phyloP scores from a whole-genome alignment of 2,888 invertebrate species.

The Tinea semifulvella region DNA sequence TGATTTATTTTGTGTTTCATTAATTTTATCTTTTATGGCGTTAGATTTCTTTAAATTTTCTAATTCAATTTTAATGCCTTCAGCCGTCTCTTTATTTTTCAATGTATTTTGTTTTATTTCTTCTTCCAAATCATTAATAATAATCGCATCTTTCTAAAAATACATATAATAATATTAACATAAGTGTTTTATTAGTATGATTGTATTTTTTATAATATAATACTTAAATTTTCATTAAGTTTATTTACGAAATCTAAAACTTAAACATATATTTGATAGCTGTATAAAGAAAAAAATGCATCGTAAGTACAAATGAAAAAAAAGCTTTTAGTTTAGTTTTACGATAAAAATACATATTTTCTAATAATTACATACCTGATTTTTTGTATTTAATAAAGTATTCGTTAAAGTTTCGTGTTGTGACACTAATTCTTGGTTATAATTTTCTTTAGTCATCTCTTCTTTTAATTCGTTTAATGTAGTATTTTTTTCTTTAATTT shows the following conservation, averaged over 20 bases:
- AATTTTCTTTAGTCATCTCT: conserved; percentile 22
- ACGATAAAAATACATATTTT: too few species aligned
- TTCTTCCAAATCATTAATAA: conserved; percentile 42
- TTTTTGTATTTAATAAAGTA: conserved; percentile 34
- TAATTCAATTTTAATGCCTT: too few species aligned
- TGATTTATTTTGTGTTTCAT: neutral
- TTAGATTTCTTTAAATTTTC: conserved; percentile 39
- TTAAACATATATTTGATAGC: too few species aligned
- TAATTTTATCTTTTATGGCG: conserved; percentile 25
- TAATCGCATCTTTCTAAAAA: too few species aligned
- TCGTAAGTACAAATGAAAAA: too few species aligned
- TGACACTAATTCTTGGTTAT: conserved; percentile 13
- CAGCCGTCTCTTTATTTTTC: conserved; percentile 43
- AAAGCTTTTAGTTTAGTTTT: too few species aligned
- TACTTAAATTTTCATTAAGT: too few species aligned
- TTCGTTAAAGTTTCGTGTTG: conserved; percentile 37
- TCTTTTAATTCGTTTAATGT: conserved; percentile 37
- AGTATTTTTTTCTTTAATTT: neutral
- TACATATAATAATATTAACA: neutral
- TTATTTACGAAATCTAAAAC: too few species aligned
- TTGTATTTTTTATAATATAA: too few species aligned
- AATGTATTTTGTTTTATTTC: conserved; percentile 39
- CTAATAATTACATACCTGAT: conserved; percentile 39
- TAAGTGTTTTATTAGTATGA: neutral
- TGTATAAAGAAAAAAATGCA: too few species aligned